Percentiles rank a stretch among this genome's conserved stretches.
Evolutionary conservation across 2,888 invertebrate species (phyloP).

Genomic region (Morpho deidamia): DNA sequence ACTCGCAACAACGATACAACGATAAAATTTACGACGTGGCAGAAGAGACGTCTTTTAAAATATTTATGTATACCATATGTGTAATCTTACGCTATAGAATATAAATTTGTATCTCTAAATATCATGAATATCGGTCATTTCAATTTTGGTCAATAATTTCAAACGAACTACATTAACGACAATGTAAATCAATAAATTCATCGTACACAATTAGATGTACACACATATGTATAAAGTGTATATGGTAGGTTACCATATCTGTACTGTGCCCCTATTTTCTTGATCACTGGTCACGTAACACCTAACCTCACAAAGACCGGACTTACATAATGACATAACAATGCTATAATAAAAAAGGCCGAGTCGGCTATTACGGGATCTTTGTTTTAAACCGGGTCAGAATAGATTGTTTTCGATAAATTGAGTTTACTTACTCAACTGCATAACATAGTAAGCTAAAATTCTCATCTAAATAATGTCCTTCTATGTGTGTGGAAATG

Average conservation of each 20-base stretch:
- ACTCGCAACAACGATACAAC: too few species aligned
- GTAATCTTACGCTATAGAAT: too few species aligned
- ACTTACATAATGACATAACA: slow-evolving; percentile 19
- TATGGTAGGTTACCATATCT: background rate
- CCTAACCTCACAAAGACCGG: slow-evolving; percentile 18
- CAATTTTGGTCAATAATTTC: background rate
- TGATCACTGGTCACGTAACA: slow-evolving; percentile 14
- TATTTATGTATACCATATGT: too few species aligned
- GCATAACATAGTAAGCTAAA: too few species aligned
- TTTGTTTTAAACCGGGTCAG: slow-evolving; percentile 13
- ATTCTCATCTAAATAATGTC: background rate
- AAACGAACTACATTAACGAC: background rate
- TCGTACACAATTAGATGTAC: too few species aligned
- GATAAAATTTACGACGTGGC: too few species aligned
- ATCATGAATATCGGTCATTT: too few species aligned
- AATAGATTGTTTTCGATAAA: slow-evolving; percentile 13
- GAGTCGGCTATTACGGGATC: slow-evolving; percentile 6
- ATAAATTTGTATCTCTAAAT: too few species aligned
- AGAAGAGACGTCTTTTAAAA: too few species aligned
- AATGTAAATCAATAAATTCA: background rate
- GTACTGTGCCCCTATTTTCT: slow-evolving; percentile 9
- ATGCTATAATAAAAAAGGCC: slow-evolving; percentile 17
- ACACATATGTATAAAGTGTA: background rate
- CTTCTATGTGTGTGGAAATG: too few species aligned
- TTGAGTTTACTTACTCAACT: background rate